Percentiles rank a stretch among this genome's conserved stretches.
Conservation (phyloP, 2,888 invertebrate genomes). For the Diogma glabrata region DNA sequence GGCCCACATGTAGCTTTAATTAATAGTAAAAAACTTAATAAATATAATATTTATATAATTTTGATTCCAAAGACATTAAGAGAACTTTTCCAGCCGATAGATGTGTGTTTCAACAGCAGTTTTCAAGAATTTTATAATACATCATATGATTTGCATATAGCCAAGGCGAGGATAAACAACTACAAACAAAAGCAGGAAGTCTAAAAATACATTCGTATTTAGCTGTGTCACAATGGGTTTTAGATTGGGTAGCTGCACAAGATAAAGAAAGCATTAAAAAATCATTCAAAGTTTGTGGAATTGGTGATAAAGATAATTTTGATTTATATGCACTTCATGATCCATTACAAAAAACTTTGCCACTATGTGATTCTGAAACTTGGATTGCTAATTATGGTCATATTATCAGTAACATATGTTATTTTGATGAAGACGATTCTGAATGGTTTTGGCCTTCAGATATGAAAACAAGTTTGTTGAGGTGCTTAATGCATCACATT, state of each 20-base stretch:
- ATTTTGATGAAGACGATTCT: too few relatives aligned
- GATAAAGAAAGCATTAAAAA: too few relatives aligned
- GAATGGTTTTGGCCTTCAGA: background rate
- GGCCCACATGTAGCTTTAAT: background rate
- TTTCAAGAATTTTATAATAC: background rate
- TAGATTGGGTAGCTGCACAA: too few relatives aligned
- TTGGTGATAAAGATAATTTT: background rate
- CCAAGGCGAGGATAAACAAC: background rate
- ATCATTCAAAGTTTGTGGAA: background rate
- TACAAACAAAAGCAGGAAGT: background rate
- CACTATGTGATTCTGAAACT: too few relatives aligned
- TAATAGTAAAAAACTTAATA: background rate
- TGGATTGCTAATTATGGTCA: too few relatives aligned
- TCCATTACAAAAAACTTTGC: background rate
- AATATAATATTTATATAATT: slow-evolving; percentile 4
- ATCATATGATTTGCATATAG: background rate
- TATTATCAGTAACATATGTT: too few relatives aligned
- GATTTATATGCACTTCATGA: too few relatives aligned
- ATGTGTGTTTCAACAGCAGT: background rate
- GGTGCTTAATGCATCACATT: background rate
- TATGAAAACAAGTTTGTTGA: background rate
- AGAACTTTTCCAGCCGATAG: background rate
- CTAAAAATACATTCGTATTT: background rate
- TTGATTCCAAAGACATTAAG: background rate
- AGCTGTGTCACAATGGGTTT: background rate